Percentiles rank a stretch among this genome's conserved stretches.
Evolutionary conservation across 35 echinoderm and acorn worm species (phyloP).

Genomic region (Anneissia japonica): DNA sequence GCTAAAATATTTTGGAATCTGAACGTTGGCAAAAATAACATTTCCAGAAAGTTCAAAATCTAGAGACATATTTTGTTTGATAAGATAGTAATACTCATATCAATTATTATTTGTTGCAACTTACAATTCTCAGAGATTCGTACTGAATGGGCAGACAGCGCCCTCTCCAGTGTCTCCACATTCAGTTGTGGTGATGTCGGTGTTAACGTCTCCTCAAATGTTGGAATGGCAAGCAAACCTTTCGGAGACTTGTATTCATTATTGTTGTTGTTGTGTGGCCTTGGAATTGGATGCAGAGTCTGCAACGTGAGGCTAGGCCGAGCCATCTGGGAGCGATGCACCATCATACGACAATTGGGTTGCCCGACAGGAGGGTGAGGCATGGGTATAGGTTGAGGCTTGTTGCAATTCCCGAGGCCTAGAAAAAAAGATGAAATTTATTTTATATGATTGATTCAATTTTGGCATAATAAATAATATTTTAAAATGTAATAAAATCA

Average conservation of each 20-base stretch:
- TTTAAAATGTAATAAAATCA: too few species aligned
- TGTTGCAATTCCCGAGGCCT: background rate
- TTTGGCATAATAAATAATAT: too few species aligned
- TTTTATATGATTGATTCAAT: too few species aligned
- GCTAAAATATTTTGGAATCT: too few species aligned
- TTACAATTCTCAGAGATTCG: constrained; percentile 70
- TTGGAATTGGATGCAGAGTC: constrained; percentile 50
- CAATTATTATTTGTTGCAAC: too few species aligned
- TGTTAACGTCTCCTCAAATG: constrained; percentile 53
- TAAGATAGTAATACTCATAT: too few species aligned
- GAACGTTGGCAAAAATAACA: too few species aligned
- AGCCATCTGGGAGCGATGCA: constrained; percentile 17
- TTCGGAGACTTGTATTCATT: constrained; percentile 32
- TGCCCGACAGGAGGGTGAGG: background rate
- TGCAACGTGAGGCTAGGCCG: constrained; percentile 58
- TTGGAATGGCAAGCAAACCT: constrained; percentile 29
- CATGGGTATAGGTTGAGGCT: background rate
- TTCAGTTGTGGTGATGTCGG: constrained; percentile 3
- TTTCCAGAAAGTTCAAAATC: too few species aligned
- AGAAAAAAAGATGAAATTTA: background rate
- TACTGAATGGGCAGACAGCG: constrained; percentile 79
- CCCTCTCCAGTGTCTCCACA: constrained; percentile 74
- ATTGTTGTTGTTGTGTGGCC: constrained; percentile 38
- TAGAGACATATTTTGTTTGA: too few species aligned
- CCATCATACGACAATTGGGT: constrained; percentile 7